phyloP scores from a whole-genome alignment of 2,888 invertebrate genomes.

The Autographa gamma region DNA sequence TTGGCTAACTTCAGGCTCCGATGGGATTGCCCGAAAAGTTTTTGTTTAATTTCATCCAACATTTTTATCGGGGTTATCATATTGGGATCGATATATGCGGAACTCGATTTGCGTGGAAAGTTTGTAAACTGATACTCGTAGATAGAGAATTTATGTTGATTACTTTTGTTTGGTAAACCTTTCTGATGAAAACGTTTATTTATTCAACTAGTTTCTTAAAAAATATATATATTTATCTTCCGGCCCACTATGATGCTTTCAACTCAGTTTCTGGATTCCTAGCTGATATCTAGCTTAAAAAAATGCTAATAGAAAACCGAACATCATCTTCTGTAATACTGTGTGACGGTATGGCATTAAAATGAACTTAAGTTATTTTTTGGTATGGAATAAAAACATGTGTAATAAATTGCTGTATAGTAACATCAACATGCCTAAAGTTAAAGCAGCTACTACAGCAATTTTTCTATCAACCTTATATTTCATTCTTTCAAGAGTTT shows the following conservation, averaged over 20 bases:
- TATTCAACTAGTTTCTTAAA: not conserved
- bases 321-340: too few species aligned
- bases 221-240: too few species aligned
- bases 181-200: not conserved
- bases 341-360: too few species aligned
- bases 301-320: too few species aligned
- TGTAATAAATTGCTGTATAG: too few species aligned
- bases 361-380: too few species aligned
- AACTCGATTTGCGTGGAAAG: constrained; percentile 29
- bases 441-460: too few species aligned
- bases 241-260: too few species aligned
- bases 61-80: constrained; percentile 52
- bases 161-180: not conserved
- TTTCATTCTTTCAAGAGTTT: not conserved
- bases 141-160: not conserved
- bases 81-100: constrained; percentile 25
- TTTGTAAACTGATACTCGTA: constrained; percentile 14
- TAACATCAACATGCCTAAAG: too few species aligned
- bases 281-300: too few species aligned
- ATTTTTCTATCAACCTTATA: not conserved
- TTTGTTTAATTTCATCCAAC: constrained; percentile 52
- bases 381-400: too few species aligned
- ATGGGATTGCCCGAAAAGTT: constrained; percentile 46
- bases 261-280: too few species aligned
- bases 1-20: constrained; percentile 42